phyloP scores from a whole-genome alignment of 2,113 vertebrate species.

The Cebus imitator region DNA sequence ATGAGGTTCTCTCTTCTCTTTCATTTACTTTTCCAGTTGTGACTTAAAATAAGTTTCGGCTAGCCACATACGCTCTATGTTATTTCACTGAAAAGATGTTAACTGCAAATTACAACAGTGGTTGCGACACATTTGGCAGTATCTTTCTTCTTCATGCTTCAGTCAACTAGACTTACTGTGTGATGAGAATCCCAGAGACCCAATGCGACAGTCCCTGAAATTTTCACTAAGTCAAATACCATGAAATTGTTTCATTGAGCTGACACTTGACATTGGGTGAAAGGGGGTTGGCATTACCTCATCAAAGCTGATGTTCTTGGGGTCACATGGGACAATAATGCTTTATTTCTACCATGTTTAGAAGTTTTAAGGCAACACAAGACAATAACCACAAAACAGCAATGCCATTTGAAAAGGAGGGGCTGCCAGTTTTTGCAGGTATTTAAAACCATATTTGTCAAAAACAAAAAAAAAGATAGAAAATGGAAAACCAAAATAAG shows the following conservation, averaged over 20 bases:
- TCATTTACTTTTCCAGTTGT: slow-evolving; percentile 60
- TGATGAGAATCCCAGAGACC: slow-evolving; percentile 56
- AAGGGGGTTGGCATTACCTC: not conserved
- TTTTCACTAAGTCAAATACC: not conserved
- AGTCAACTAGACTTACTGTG: not conserved
- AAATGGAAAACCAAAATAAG: slow-evolving; percentile 18
- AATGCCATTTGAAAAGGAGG: not conserved
- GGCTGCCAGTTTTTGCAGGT: not conserved
- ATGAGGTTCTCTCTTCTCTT: slow-evolving; percentile 55
- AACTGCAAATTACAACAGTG: slow-evolving; percentile 55
- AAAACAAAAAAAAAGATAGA: not conserved
- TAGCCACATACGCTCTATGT: slow-evolving; percentile 42
- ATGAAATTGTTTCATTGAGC: not conserved
- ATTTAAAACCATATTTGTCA: slow-evolving; percentile 11
- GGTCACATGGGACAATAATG: not conserved
- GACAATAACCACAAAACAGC: not conserved
- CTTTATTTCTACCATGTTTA: not conserved
- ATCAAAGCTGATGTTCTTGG: not conserved
- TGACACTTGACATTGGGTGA: not conserved
- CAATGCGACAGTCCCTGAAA: slow-evolving; percentile 26
- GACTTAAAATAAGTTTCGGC: slow-evolving; percentile 29
- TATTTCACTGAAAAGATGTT: slow-evolving; percentile 53
- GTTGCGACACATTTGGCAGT: slow-evolving; percentile 47
- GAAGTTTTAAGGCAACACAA: not conserved
- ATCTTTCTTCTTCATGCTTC: slow-evolving; percentile 51